A percentile compares a stretch with the other conserved stretches of the same genome.
phyloP scores from a whole-genome alignment of 2,888 invertebrate genomes.

The Volucella bombylans region DNA sequence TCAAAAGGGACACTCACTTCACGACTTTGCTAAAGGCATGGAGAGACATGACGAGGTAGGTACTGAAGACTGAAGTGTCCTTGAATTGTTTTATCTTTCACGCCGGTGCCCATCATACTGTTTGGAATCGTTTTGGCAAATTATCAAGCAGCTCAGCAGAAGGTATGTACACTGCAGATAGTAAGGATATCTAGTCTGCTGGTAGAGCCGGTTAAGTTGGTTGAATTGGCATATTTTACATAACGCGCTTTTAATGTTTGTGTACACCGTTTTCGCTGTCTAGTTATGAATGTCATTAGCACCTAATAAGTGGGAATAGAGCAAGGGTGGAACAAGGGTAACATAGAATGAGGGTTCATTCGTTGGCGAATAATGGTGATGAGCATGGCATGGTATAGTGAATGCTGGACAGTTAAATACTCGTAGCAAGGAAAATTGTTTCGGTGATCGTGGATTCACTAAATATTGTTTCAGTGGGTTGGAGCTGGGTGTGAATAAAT shows the following conservation, averaged over 20 bases:
- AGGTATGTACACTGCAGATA: too few species aligned
- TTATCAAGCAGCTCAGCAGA: constrained; percentile 30
- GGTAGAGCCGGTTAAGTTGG: not conserved
- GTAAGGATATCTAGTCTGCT: not conserved
- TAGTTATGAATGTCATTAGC: constrained; percentile 48
- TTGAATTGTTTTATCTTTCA: constrained; percentile 26
- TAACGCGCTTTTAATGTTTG: constrained; percentile 49
- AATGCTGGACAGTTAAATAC: too few species aligned
- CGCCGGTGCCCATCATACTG: not conserved
- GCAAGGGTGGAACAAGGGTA: not conserved
- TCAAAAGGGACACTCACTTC: not conserved
- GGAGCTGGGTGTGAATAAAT: too few species aligned
- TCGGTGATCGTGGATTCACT: too few species aligned
- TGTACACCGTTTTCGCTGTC: constrained; percentile 39
- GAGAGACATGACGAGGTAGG: too few species aligned
- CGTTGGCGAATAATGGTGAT: not conserved
- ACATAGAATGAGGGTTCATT: not conserved
- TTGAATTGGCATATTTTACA: constrained; percentile 38
- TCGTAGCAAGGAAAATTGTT: too few species aligned
- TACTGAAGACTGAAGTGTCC: not conserved
- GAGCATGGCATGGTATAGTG: too few species aligned
- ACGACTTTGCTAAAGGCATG: too few species aligned
- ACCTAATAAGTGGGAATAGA: constrained; percentile 29
- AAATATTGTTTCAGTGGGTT: too few species aligned
- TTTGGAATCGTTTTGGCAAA: constrained; percentile 24